Evolutionary conservation across 2,797 vertebrate species (phyloP).

Genomic region (Monodelphis domestica): DNA sequence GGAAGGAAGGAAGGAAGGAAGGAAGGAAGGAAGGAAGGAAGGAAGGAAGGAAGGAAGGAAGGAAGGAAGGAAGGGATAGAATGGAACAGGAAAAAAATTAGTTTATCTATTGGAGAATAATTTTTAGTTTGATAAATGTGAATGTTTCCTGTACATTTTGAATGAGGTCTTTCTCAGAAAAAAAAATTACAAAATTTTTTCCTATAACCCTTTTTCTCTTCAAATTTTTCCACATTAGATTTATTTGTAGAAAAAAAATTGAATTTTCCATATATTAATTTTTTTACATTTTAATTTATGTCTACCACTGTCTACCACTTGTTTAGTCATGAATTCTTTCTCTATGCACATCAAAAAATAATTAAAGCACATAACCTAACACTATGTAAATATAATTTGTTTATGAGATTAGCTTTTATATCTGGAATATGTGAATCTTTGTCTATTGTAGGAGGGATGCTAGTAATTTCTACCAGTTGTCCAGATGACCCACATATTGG

Average conservation of each 20-base stretch:
- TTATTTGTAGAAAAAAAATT: neutral
- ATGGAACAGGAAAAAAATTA: neutral
- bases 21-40: neutral
- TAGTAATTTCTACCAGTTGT: neutral
- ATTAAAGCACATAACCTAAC: neutral
- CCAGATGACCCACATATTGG: neutral
- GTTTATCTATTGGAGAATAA: neutral
- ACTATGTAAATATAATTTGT: neutral
- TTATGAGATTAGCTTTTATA: neutral
- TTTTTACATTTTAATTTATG: neutral
- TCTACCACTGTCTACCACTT: neutral
- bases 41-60: neutral
- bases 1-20: fast-evolving
- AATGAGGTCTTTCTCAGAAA: neutral
- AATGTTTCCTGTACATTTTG: neutral
- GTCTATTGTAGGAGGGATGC: neutral
- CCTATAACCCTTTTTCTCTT: neutral
- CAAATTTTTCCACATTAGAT: neutral
- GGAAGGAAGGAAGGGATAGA: too few species aligned
- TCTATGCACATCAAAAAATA: neutral
- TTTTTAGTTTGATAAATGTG: neutral
- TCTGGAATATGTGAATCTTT: neutral
- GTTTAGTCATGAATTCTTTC: neutral
- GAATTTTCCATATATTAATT: neutral
- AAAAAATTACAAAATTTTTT: neutral